A percentile compares a stretch with the other conserved stretches of the same genome.
Conservation (phyloP, 2,888 invertebrate species). For the Drosophila infuscata region DNA sequence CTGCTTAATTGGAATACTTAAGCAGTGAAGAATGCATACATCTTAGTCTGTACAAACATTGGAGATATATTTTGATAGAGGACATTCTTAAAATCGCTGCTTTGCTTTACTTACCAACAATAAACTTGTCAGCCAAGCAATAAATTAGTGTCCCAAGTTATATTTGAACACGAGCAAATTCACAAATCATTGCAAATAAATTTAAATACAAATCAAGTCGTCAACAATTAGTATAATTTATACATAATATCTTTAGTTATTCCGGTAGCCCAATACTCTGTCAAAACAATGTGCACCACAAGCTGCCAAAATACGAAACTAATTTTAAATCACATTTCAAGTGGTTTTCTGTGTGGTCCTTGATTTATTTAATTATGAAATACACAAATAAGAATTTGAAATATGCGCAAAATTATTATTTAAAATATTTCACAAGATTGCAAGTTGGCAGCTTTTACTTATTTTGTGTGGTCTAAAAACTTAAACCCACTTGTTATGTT, state of each 20-base stretch:
- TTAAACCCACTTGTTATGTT: background rate
- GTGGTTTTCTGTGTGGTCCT: slow-evolving; percentile 5
- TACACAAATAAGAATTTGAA: slow-evolving; percentile 33
- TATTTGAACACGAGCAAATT: background rate
- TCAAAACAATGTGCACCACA: slow-evolving; percentile 8
- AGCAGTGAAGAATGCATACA: background rate
- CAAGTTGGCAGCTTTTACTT: slow-evolving; percentile 18
- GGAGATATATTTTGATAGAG: background rate
- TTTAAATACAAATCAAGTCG: slow-evolving; percentile 9
- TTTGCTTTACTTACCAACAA: background rate
- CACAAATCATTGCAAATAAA: background rate
- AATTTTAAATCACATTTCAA: slow-evolving; percentile 56
- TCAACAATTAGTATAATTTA: slow-evolving; percentile 2
- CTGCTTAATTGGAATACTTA: background rate
- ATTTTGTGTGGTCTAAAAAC: slow-evolving; percentile 1
- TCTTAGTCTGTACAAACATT: background rate
- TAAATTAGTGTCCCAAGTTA: background rate
- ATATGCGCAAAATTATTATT: slow-evolving; percentile 19
- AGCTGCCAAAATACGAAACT: slow-evolving; percentile 33
- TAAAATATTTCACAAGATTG: slow-evolving; percentile 14
- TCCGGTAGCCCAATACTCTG: background rate
- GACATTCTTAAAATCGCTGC: background rate
- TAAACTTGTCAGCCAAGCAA: background rate
- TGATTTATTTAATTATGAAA: slow-evolving; percentile 7
- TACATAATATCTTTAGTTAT: slow-evolving; percentile 10